Evolutionary conservation across 2,113 vertebrate genomes (phyloP).

Genomic region (Canis aureus): DNA sequence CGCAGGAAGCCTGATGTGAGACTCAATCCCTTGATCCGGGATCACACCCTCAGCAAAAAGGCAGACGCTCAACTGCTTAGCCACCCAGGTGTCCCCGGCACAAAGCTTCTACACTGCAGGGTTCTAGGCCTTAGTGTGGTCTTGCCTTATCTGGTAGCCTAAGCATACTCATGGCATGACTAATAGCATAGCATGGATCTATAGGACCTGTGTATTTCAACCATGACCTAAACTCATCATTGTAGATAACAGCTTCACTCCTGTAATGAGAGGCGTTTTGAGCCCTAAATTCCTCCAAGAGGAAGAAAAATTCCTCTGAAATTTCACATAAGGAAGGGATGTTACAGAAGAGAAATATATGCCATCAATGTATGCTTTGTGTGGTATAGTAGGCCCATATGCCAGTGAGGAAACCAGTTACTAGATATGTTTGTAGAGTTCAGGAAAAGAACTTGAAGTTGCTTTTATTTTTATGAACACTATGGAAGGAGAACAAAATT

Average conservation of each 20-base stretch:
- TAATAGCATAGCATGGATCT: neutral
- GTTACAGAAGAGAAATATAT: constrained; percentile 90
- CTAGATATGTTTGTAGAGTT: constrained; percentile 90
- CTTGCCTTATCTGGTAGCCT: neutral
- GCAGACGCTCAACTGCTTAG: no score
- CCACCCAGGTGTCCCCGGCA: neutral
- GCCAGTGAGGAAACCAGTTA: constrained; percentile 89
- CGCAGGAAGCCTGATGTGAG: no score
- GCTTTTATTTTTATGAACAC: constrained; percentile 92
- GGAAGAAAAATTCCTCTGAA: constrained; percentile 89
- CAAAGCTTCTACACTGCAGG: neutral
- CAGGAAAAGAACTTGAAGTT: constrained; percentile 90
- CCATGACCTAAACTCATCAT: neutral
- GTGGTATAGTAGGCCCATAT: constrained; percentile 88
- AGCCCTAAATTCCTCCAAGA: constrained; percentile 93
- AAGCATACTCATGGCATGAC: neutral
- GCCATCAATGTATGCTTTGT: constrained; percentile 89
- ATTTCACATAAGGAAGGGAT: constrained; percentile 91
- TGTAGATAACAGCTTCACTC: neutral
- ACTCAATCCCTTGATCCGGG: no score
- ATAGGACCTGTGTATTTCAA: neutral
- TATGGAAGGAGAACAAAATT: constrained; percentile 92
- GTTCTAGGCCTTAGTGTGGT: neutral
- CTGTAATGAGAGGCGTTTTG: constrained; percentile 84
- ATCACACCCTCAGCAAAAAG: no score